Percentiles rank a stretch among this genome's conserved stretches.
phyloP scores from a whole-genome alignment of 2,888 invertebrate genomes.

The Bombyx huttoni region DNA sequence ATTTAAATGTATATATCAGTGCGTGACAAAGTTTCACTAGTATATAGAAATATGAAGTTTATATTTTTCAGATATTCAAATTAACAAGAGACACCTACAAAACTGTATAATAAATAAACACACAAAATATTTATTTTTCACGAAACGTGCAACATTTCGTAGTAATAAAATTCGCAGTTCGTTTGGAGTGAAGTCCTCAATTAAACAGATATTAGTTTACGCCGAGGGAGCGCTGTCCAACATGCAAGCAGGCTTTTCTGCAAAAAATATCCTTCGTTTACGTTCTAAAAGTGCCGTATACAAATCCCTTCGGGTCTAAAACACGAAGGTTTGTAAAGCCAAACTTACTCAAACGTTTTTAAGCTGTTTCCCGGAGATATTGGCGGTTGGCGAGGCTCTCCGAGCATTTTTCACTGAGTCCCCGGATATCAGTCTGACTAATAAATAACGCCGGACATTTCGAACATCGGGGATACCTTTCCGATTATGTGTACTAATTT shows the following conservation, averaged over 20 bases:
- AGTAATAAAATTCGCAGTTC: slow-evolving; percentile 4
- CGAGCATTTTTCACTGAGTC: slow-evolving; percentile 39
- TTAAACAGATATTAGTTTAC: slow-evolving; percentile 25
- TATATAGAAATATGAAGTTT: too few species aligned
- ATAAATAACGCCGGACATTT: slow-evolving; percentile 36
- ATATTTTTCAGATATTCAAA: too few species aligned
- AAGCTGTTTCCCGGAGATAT: slow-evolving; percentile 47
- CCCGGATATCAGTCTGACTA: slow-evolving; percentile 36
- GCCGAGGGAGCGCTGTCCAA: slow-evolving; percentile 23
- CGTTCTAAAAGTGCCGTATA: slow-evolving; percentile 27
- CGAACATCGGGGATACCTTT: slow-evolving; percentile 20
- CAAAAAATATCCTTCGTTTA: slow-evolving; percentile 15
- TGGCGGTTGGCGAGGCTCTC: slow-evolving; percentile 36
- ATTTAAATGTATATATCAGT: too few species aligned
- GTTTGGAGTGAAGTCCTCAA: slow-evolving; percentile 17
- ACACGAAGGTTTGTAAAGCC: slow-evolving; percentile 40
- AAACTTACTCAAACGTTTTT: slow-evolving; percentile 44
- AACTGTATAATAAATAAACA: background rate
- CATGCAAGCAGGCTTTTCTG: slow-evolving; percentile 19
- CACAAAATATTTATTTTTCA: background rate
- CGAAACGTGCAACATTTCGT: too few species aligned
- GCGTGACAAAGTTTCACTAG: too few species aligned
- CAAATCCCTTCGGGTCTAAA: slow-evolving; percentile 38
- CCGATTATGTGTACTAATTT: slow-evolving; percentile 25
- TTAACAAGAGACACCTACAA: background rate